Evolutionary conservation across 2,113 vertebrate genomes (phyloP).

Genomic region (Sialia sialis): DNA sequence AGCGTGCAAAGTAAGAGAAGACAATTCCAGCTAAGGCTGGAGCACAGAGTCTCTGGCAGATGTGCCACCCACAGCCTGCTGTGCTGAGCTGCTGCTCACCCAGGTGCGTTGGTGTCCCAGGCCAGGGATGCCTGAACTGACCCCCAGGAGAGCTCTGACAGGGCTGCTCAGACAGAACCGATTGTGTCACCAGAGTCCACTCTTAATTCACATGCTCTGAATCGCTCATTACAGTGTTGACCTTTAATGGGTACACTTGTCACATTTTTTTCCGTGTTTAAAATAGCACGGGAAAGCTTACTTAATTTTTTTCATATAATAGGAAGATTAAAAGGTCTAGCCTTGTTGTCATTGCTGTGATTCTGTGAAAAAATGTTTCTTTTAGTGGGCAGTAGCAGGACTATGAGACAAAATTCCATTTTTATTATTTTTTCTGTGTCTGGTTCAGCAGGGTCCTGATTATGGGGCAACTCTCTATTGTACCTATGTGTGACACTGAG

Average conservation of each 20-base stretch:
- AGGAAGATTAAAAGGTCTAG: neutral
- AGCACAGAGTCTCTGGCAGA: neutral
- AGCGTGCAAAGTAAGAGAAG: neutral
- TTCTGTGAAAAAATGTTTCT: neutral
- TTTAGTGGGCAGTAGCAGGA: neutral
- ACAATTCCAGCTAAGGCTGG: neutral
- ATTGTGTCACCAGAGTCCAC: fast-evolving
- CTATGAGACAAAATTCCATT: neutral
- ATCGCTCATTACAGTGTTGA: neutral
- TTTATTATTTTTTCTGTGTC: neutral
- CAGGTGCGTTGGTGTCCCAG: neutral
- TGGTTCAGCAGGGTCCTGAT: neutral
- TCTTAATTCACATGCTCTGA: neutral
- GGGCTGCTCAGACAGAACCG: neutral
- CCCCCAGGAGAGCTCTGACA: neutral
- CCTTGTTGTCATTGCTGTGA: neutral
- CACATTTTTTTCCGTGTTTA: neutral
- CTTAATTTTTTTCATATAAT: neutral
- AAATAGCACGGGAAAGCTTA: neutral
- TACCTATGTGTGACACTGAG: neutral
- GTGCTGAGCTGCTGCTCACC: neutral
- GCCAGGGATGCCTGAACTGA: neutral
- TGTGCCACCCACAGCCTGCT: neutral
- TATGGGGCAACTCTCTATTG: neutral
- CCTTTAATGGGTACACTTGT: neutral